phyloP scores from a whole-genome alignment of 1,140 invertebrate genomes.

The Ephestia elutella region DNA sequence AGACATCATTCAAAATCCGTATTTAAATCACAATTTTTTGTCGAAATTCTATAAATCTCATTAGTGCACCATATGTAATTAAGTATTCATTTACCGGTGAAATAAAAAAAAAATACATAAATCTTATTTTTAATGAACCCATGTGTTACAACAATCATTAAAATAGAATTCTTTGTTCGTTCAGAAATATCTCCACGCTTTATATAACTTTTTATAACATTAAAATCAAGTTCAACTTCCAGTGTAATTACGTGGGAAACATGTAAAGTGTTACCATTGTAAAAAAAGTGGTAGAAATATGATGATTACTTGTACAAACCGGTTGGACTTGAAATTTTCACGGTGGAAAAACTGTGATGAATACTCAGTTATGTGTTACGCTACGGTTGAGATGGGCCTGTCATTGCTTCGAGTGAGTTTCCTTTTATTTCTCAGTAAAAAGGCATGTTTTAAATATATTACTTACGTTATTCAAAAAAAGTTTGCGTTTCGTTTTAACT shows the following conservation, averaged over 20 bases:
- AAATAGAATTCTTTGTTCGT: too few relatives aligned
- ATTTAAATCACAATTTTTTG: too few relatives aligned
- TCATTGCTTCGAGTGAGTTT: constrained; percentile 46
- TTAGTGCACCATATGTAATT: too few relatives aligned
- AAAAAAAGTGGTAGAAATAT: constrained; percentile 9
- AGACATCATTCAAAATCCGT: too few relatives aligned
- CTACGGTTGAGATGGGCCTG: constrained; percentile 38
- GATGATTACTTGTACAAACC: constrained; percentile 38
- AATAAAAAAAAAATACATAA: too few relatives aligned
- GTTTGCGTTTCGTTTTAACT: too few relatives aligned
- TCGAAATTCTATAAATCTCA: too few relatives aligned
- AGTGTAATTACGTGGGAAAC: constrained; percentile 29
- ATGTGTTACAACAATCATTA: too few relatives aligned
- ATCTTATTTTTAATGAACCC: too few relatives aligned
- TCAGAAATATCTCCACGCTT: too few relatives aligned
- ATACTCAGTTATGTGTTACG: constrained; percentile 27
- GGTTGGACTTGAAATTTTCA: constrained; percentile 35
- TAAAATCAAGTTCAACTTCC: constrained; percentile 4
- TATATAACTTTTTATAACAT: neutral
- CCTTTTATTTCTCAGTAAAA: neutral
- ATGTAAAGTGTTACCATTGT: constrained; percentile 19
- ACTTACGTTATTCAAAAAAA: too few relatives aligned
- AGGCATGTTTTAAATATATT: neutral
- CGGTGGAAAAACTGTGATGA: constrained; percentile 17
- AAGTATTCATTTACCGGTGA: too few relatives aligned